Conservation (phyloP, 2,888 invertebrate species). For the Microplitis manilae region DNA sequence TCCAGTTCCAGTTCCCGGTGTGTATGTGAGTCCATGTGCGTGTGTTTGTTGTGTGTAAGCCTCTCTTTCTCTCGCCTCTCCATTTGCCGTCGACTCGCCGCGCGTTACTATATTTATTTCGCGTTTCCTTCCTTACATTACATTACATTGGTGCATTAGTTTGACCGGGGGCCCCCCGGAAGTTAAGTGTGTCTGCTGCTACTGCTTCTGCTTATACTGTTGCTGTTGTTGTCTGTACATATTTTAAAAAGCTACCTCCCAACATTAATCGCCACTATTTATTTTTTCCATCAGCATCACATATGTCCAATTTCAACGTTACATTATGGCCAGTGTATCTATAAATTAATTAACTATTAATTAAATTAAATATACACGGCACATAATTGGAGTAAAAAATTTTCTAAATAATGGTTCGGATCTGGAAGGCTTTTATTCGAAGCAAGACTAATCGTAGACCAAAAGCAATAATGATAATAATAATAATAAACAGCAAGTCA, state of each 20-base stretch:
- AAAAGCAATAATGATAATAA: background rate
- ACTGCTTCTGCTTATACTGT: background rate
- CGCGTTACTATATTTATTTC: conserved; percentile 70
- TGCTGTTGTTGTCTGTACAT: conserved; percentile 3
- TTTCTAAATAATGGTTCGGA: background rate
- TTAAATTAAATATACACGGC: background rate
- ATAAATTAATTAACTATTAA: background rate
- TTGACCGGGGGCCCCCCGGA: conserved; percentile 47
- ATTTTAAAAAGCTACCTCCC: conserved; percentile 49
- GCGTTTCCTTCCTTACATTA: conserved; percentile 69
- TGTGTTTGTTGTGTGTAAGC: conserved; percentile 36
- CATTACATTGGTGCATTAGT: conserved; percentile 28
- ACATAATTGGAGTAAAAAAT: background rate
- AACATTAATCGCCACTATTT: conserved; percentile 48
- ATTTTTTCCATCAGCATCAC: conserved; percentile 7
- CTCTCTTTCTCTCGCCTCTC: conserved; percentile 28
- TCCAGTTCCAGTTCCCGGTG: conserved; percentile 62
- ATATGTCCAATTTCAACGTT: conserved; percentile 1
- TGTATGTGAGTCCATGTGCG: conserved; percentile 27
- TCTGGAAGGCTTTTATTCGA: background rate
- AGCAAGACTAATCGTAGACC: background rate
- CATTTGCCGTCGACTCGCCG: conserved; percentile 34
- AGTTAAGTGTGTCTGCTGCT: conserved; percentile 46
- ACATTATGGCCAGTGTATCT: background rate
- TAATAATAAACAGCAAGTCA: background rate